Conservation (phyloP, 2,797 vertebrate species). For the Adrianichthys oophorus region DNA sequence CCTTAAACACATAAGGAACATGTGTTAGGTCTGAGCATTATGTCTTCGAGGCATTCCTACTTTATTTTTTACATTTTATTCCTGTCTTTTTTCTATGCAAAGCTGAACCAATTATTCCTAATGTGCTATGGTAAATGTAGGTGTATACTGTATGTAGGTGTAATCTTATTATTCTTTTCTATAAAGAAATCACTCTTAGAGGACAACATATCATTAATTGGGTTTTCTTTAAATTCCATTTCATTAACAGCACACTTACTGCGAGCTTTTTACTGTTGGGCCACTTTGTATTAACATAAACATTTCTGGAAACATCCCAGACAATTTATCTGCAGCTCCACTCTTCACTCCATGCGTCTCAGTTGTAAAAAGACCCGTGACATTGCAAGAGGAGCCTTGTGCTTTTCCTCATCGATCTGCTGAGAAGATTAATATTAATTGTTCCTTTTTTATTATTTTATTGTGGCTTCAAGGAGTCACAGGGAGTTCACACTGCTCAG, state of each 20-base stretch:
- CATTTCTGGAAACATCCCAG: constrained; percentile 58
- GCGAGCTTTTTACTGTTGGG: constrained; percentile 17
- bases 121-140: constrained; percentile 12
- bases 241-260: constrained; percentile 42
- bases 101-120: constrained; percentile 10
- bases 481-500: constrained; percentile 49
- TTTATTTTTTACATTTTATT: constrained; percentile 2
- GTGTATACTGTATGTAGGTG: constrained; percentile 14
- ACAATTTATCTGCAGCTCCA: constrained; percentile 17
- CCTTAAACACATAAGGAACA: constrained; percentile 47
- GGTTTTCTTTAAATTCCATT: constrained; percentile 55
- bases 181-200: constrained; percentile 38
- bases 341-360: constrained; percentile 1
- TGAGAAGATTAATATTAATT: constrained; percentile 60
- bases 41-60: constrained; percentile 38
- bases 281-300: constrained; percentile 58
- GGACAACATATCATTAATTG: constrained; percentile 53
- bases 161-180: constrained; percentile 30
- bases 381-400: constrained; percentile 44
- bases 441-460: constrained; percentile 46
- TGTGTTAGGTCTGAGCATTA: constrained; percentile 40
- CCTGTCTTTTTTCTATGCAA: neutral
- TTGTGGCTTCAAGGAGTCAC: constrained; percentile 37
- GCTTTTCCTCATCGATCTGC: constrained; percentile 46
- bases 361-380: constrained; percentile 52